A percentile compares a stretch with the other conserved stretches of the same genome.
These are phyloP conservation scores for Drosophila obscura DNA, from an alignment of 1,140 invertebrate species.

Conservation along the genomic window DNA sequence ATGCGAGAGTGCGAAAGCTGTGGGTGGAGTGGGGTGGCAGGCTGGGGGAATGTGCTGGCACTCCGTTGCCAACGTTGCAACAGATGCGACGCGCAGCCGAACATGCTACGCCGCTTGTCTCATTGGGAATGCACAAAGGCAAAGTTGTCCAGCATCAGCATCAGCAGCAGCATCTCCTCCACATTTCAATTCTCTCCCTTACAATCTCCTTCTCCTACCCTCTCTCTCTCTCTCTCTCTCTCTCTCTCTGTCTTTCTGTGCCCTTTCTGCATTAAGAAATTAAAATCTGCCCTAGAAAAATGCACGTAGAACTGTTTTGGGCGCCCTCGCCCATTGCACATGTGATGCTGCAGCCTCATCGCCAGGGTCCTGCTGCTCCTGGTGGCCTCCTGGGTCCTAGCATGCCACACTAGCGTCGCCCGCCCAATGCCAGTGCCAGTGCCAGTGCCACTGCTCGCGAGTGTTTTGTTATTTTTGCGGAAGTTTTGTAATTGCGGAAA, in stretches of 20 bases:
- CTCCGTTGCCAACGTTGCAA: neutral
- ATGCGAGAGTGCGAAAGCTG: too few species aligned
- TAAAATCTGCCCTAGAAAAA: slow-evolving; percentile 77
- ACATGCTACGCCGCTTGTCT: slow-evolving; percentile 27
- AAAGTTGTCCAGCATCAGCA: slow-evolving; percentile 36
- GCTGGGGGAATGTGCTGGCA: too few species aligned
- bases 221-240: slow-evolving; percentile 1
- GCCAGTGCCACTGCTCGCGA: slow-evolving; percentile 13
- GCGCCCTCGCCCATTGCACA: slow-evolving; percentile 39
- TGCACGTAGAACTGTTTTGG: slow-evolving; percentile 38
- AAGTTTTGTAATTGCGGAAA: slow-evolving; percentile 82
- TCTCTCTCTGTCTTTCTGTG: slow-evolving; percentile 30
- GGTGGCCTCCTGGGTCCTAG: neutral
- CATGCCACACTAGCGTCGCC: neutral
- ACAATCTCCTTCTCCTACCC: neutral
- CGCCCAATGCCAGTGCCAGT: neutral
- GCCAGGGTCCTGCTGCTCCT: neutral
- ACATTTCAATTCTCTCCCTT: neutral
- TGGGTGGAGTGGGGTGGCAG: too few species aligned
- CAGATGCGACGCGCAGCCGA: slow-evolving; percentile 24
- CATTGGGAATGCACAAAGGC: slow-evolving; percentile 58
- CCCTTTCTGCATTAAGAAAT: slow-evolving; percentile 80
- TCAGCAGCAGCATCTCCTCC: slow-evolving; percentile 3
- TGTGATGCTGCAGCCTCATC: slow-evolving; percentile 48
- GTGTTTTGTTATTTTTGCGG: slow-evolving; percentile 79